Conservation (phyloP, 2,113 vertebrate genomes). For the Notothenia rossii region DNA sequence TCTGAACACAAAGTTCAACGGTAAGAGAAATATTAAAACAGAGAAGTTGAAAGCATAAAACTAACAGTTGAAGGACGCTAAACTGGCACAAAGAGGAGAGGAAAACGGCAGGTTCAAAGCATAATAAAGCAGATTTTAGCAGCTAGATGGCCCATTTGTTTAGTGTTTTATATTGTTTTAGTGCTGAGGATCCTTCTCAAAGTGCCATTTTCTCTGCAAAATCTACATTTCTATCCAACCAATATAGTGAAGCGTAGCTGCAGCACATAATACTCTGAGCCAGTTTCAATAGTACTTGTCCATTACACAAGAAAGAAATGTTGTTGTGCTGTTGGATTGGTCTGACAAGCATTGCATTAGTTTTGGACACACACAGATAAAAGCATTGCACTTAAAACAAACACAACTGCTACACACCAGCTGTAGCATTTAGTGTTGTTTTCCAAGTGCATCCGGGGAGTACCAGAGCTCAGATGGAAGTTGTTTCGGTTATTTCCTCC, state of each 20-base stretch:
- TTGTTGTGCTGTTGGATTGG: too few species aligned
- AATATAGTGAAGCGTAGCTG: background rate
- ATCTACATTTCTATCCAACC: background rate
- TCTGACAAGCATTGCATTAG: too few species aligned
- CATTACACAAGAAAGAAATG: too few species aligned
- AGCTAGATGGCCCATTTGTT: background rate
- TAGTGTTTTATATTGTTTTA: background rate
- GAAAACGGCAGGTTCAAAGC: too few species aligned
- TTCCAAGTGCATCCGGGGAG: conserved; percentile 12
- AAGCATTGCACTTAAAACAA: too few species aligned
- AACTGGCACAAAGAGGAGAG: background rate
- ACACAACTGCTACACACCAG: conserved; percentile 9
- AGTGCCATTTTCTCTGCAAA: background rate
- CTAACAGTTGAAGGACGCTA: background rate
- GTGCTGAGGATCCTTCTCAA: background rate
- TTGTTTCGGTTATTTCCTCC: conserved; percentile 17
- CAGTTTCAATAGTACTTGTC: background rate
- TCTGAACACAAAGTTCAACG: background rate
- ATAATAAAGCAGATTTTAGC: background rate
- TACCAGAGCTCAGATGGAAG: conserved; percentile 12
- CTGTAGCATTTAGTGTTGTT: conserved; percentile 7
- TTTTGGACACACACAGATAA: too few species aligned
- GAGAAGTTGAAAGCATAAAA: too few species aligned
- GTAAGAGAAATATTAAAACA: too few species aligned
- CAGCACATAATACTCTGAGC: background rate